Evolutionary conservation across 2,797 vertebrate genomes (phyloP).

Genomic region (Thaleichthys pacificus): DNA sequence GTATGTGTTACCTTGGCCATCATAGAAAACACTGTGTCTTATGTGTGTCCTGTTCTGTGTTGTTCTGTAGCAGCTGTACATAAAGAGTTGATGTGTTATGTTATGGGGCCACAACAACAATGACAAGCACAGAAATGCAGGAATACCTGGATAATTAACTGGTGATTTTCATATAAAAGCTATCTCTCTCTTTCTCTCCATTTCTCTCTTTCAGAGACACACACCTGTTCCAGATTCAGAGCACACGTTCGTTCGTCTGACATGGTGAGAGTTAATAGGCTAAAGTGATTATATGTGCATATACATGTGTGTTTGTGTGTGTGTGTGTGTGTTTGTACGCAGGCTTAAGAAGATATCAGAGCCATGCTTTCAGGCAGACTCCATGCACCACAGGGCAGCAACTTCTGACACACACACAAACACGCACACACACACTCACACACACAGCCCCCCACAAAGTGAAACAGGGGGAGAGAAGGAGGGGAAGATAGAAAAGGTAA

Average conservation of each 20-base stretch:
- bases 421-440: background rate
- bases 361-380: background rate
- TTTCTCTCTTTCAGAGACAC: too few relatives aligned
- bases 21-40: background rate
- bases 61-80: background rate
- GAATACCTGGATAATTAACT: too few relatives aligned
- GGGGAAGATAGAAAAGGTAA: conserved; percentile 6
- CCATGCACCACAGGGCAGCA: background rate
- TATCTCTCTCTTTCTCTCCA: too few relatives aligned
- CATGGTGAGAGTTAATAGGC: background rate
- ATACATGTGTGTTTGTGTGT: background rate
- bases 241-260: too few relatives aligned
- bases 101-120: background rate
- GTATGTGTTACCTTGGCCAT: background rate
- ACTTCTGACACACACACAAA: background rate
- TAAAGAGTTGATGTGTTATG: background rate
- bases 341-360: background rate
- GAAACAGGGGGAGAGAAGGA: conserved; percentile 8
- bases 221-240: too few relatives aligned
- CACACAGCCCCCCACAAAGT: background rate
- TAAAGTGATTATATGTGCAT: background rate
- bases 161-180: too few relatives aligned
- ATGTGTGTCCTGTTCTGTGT: background rate
- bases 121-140: background rate
- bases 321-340: background rate